phyloP scores from a whole-genome alignment of 2,888 invertebrate genomes.

The Cryptocephalus moraei region DNA sequence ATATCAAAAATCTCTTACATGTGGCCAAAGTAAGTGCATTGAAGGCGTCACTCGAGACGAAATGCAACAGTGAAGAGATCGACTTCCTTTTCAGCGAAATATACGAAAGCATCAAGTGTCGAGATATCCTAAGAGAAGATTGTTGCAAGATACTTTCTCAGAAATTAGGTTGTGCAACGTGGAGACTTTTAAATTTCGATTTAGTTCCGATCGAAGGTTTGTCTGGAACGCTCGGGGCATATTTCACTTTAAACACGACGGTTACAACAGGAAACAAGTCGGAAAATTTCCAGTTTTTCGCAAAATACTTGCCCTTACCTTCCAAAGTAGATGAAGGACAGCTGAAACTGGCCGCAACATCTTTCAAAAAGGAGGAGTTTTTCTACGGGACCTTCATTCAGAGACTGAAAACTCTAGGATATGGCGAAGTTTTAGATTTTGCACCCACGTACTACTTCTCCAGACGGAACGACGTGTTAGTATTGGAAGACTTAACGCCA shows the following conservation, averaged over 20 bases:
- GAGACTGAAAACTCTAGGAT: slow-evolving; percentile 23
- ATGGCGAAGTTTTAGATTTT: slow-evolving; percentile 14
- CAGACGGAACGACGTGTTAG: slow-evolving; percentile 26
- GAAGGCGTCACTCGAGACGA: too few relatives aligned
- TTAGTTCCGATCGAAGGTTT: neutral
- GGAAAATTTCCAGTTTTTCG: slow-evolving; percentile 13
- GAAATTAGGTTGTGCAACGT: too few relatives aligned
- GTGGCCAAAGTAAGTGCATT: too few relatives aligned
- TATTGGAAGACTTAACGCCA: slow-evolving; percentile 33
- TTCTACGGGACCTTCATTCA: slow-evolving; percentile 37
- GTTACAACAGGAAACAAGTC: too few relatives aligned
- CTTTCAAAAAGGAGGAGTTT: slow-evolving; percentile 22
- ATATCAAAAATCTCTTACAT: too few relatives aligned
- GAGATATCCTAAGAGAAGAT: too few relatives aligned
- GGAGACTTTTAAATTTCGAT: neutral
- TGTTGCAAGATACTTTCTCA: too few relatives aligned
- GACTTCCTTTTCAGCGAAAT: too few relatives aligned
- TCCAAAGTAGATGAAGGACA: slow-evolving; percentile 11
- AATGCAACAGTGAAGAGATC: too few relatives aligned
- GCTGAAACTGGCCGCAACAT: slow-evolving; percentile 6
- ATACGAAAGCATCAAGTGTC: too few relatives aligned
- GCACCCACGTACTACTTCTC: slow-evolving; percentile 32
- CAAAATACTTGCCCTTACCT: slow-evolving; percentile 18
- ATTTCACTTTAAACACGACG: too few relatives aligned
- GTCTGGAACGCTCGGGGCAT: too few relatives aligned